These are phyloP conservation scores for Leptopilina boulardi DNA, from an alignment of 1,140 invertebrate species.

Conservation along the genomic window DNA sequence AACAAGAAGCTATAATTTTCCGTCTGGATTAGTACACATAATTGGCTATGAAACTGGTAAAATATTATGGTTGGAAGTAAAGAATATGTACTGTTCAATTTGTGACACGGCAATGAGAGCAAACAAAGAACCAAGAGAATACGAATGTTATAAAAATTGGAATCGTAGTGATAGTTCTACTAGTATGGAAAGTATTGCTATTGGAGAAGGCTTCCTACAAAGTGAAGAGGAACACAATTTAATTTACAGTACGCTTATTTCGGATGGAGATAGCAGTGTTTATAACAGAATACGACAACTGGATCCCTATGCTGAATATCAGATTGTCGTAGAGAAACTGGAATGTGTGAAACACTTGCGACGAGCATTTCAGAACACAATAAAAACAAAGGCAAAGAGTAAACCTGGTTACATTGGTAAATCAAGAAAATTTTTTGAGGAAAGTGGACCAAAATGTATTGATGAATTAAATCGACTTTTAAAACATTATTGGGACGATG, in stretches of 20 bases:
- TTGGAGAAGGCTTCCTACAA: constrained; percentile 65
- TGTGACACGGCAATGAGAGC: neutral
- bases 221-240: constrained; percentile 64
- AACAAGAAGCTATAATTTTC: neutral
- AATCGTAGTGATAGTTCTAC: constrained; percentile 49
- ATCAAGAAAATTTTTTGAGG: neutral
- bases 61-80: constrained; percentile 1
- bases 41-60: neutral
- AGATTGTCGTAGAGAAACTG: neutral
- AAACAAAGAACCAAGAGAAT: neutral
- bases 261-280: constrained; percentile 68
- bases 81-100: constrained; percentile 14
- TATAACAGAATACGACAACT: constrained; percentile 47
- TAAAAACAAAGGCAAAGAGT: neutral
- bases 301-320: neutral
- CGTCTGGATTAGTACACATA: neutral
- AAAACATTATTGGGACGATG: neutral
- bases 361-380: too few relatives aligned
- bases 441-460: neutral
- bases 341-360: neutral
- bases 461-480: neutral
- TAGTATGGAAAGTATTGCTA: constrained; percentile 66
- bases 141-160: constrained; percentile 59
- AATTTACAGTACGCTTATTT: constrained; percentile 64
- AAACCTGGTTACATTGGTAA: neutral